These are phyloP conservation scores for Sesia bembeciformis DNA, from an alignment of 2,888 invertebrate species.

Conservation along the genomic window DNA sequence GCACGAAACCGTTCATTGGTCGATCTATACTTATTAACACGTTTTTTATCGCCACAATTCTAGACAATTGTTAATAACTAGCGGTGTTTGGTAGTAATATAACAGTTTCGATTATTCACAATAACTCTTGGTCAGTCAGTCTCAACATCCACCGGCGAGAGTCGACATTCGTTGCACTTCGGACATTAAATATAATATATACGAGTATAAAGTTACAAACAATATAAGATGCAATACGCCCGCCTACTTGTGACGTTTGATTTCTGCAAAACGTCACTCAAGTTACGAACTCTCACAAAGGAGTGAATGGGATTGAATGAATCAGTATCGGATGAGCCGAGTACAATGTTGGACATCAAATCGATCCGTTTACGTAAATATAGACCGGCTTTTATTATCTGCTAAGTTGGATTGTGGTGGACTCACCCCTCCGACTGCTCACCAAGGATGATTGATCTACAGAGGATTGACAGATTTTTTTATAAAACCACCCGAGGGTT, in stretches of 20 bases:
- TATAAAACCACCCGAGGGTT: slow-evolving; percentile 57
- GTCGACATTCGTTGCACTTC: no score
- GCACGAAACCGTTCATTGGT: no score
- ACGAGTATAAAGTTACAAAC: no score
- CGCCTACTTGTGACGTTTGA: slow-evolving; percentile 41
- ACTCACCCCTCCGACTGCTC: slow-evolving; percentile 62
- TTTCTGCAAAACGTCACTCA: slow-evolving; percentile 48
- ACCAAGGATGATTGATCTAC: slow-evolving; percentile 70
- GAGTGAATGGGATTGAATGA: slow-evolving; percentile 34
- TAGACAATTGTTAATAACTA: no score
- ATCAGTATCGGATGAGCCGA: slow-evolving; percentile 50
- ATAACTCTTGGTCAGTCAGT: no score
- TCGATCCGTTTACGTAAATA: slow-evolving; percentile 70
- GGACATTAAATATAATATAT: no score
- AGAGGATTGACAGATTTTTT: slow-evolving; percentile 72
- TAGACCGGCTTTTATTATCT: slow-evolving; percentile 66
- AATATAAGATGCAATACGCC: slow-evolving; percentile 19
- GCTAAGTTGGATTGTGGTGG: slow-evolving; percentile 57
- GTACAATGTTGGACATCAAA: slow-evolving; percentile 64
- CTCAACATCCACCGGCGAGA: no score
- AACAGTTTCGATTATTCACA: no score
- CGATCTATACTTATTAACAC: no score
- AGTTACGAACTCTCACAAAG: slow-evolving; percentile 32
- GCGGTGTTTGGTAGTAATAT: no score
- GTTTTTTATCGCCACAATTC: no score